A percentile compares a stretch with the other conserved stretches of the same genome.
Evolutionary conservation across 1,140 invertebrate genomes (phyloP).

Genomic region (Gonioctena quinquepunctata): DNA sequence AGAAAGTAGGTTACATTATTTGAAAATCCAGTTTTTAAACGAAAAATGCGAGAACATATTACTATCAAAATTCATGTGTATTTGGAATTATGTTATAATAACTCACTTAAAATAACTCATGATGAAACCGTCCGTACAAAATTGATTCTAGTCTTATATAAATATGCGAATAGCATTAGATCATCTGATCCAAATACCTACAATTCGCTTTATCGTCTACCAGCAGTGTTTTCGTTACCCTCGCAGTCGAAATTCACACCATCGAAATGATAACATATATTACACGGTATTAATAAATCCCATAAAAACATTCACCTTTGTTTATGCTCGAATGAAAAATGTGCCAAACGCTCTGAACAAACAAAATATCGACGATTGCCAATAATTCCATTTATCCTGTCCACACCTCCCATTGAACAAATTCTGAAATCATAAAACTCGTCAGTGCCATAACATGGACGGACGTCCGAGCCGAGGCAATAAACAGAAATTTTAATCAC

Average conservation of each 20-base stretch:
- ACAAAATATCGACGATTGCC: conserved; percentile 52
- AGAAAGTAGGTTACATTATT: no score
- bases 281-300: conserved; percentile 37
- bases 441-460: conserved; percentile 40
- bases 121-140: no score
- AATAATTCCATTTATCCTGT: conserved; percentile 53
- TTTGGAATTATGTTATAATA: no score
- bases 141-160: no score
- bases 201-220: not conserved
- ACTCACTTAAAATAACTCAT: no score
- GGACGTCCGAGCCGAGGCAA: conserved; percentile 47
- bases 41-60: no score
- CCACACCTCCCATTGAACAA: conserved; percentile 45
- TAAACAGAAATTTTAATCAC: conserved; percentile 56
- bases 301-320: conserved; percentile 49
- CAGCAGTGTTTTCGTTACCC: not conserved
- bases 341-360: conserved; percentile 51
- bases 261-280: conserved; percentile 1
- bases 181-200: no score
- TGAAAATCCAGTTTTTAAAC: no score
- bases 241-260: not conserved
- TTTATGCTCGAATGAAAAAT: conserved; percentile 52
- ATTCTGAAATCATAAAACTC: conserved; percentile 48
- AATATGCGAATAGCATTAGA: no score
- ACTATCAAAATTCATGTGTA: no score